phyloP scores from a whole-genome alignment of 2,113 vertebrate species.

The Tonatia bakeri region DNA sequence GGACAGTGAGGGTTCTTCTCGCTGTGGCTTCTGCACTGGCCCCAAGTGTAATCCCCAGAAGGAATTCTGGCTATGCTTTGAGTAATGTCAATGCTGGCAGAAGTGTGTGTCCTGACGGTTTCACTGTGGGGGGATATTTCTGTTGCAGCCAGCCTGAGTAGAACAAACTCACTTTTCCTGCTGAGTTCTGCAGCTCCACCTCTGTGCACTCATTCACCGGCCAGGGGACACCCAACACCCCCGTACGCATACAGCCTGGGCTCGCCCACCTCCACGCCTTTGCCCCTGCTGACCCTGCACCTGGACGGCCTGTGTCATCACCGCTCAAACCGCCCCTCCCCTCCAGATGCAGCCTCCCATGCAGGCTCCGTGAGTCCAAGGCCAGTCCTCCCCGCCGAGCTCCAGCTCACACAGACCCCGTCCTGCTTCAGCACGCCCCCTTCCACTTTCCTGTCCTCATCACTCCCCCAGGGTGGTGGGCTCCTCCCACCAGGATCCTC shows the following conservation, averaged over 20 bases:
- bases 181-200: background rate
- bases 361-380: background rate
- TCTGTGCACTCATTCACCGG: background rate
- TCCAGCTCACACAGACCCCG: rapidly evolving
- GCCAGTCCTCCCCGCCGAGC: background rate
- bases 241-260: rapidly evolving
- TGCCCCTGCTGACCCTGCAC: rapidly evolving
- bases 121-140: too few relatives aligned
- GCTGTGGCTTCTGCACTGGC: background rate
- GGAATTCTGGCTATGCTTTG: background rate
- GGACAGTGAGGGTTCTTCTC: background rate
- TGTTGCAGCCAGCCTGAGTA: background rate
- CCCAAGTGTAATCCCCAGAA: background rate
- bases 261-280: rapidly evolving
- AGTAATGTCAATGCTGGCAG: background rate
- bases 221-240: rapidly evolving
- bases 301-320: background rate
- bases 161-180: background rate
- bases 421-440: too few relatives aligned
- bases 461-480: background rate
- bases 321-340: background rate
- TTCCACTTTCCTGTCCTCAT: background rate
- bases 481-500: background rate
- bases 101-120: background rate
- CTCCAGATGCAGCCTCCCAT: background rate